Evolutionary conservation across 1,140 invertebrate genomes (phyloP).

Genomic region (Pentalonia nigronervosa): DNA sequence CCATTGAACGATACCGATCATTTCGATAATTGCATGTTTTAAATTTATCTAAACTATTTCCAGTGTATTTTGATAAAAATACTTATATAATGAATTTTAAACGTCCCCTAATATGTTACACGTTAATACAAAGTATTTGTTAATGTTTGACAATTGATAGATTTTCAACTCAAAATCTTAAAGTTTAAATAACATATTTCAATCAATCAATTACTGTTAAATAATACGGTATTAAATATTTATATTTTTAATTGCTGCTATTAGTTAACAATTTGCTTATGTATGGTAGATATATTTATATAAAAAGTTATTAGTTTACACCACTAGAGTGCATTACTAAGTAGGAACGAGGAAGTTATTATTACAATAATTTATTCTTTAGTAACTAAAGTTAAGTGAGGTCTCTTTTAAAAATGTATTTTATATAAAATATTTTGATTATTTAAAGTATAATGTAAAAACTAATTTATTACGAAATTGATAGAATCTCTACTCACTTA

Average conservation of each 20-base stretch:
- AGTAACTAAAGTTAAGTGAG: background rate
- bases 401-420: background rate
- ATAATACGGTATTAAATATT: background rate
- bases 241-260: background rate
- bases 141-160: background rate
- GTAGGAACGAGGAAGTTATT: background rate
- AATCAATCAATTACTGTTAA: background rate
- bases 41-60: background rate
- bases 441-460: background rate
- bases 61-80: background rate
- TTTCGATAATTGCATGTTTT: background rate
- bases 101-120: background rate
- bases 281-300: background rate
- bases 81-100: background rate
- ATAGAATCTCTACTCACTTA: background rate
- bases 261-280: background rate
- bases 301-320: background rate
- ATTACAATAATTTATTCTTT: background rate
- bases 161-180: background rate
- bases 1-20: background rate
- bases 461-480: background rate
- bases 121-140: background rate
- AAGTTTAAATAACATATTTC: background rate
- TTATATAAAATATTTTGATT: background rate
- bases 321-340: background rate